Evolutionary conservation across 1,140 invertebrate species (phyloP), one percentile per base, ranked within the genome.

Genomic region (Sarcophaga bullata): DNA sequence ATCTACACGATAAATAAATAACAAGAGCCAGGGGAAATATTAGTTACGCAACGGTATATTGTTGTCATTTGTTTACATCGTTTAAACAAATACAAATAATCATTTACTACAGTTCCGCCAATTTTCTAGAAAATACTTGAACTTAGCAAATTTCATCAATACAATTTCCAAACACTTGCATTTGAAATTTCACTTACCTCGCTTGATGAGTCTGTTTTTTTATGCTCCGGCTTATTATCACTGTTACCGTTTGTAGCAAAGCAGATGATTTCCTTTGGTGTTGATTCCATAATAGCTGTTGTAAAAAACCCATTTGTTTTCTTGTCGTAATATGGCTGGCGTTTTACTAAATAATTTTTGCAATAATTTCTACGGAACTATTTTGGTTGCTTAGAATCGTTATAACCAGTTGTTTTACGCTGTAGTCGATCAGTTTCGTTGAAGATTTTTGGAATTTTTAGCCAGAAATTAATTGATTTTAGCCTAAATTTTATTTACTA

Each of bases 1-100:
- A 91, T 88, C 92, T 93, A 82, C 8, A 78, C 47, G n/a, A n/a
- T 49, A 47, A 76, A 15, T 7, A 73, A 48, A 49, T 15, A 15
- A 76, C 47, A 49, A 78, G n/a, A 50, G 49, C 17, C 49, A 78
- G 4, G 25, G 73, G 3, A 47, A 49, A 46, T 13, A 15, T 76
- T 48, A 49, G 48, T 76, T 76, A 17, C 15, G 48, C 46, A 76
- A 49, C 73, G 15, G 13, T 76, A 49, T 76, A 17, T 76, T 76
- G 73, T 46, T 19, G 25, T 75, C 46, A 48, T 47, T 78, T 78
- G 75, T 78, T 78, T 78, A 50, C 75, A 50, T 25, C 10, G n/a
- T 76, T 17, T n/a, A 78, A 50, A 19, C 75, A 50, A 19, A 7
- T 78, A n/a, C 47, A 37, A 10, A 9, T 4, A 78, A 78, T 17